Base-by-base conservation (phyloP, 2,113 vertebrate genomes). In the Calidris pygmaea region DNA sequence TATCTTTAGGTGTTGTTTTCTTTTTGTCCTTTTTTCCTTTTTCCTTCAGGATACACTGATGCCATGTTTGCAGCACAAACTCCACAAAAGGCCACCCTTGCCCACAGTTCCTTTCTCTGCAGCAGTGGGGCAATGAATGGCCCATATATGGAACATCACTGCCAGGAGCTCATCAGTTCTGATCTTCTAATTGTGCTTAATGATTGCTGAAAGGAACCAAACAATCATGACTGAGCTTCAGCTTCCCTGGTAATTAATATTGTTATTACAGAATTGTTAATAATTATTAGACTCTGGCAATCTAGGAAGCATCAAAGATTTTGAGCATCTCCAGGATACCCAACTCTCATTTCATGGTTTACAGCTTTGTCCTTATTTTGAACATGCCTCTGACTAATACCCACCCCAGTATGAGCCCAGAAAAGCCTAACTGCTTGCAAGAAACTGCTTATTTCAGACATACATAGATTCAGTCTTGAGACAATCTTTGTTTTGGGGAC, bases 151-250 rank as follows among this genome's bases (percentile, higher is more conserved):
- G 34, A 60, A 14, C 74, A 62, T 34, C 55, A 43, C 70, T 83
- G 58, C 93, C 94, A 86, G 18, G 7, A 97, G 53, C 89, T 82
- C 83, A 81, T 77, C 79, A 89, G 58, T 86, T 90, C 94, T 92
- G 58, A 78, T 83, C 93, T 96, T 90, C 74, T 90, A 93, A 95
- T 89, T 95, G 92, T 91, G 58, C 79, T 95, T 95, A 91, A 96
- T 70, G 63, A 97, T 95, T 92, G 86, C 95, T 92, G 74, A 96
- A 98, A 97, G 95, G 78, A 97, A 85, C 58, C 84, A 96, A 97
- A 95, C 80, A 90, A 22, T 67, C 85, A 88, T 3, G 13, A 58
- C 59, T 43, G 79, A 90, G 88, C 77, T 93, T 96, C 15, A 4
- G 80, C 86, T 96, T 95, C 68, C 72, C 65, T 2, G 0, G 60